Evolutionary conservation across 2,797 vertebrate genomes (phyloP).

Genomic region (Mionectes olivaceus): DNA sequence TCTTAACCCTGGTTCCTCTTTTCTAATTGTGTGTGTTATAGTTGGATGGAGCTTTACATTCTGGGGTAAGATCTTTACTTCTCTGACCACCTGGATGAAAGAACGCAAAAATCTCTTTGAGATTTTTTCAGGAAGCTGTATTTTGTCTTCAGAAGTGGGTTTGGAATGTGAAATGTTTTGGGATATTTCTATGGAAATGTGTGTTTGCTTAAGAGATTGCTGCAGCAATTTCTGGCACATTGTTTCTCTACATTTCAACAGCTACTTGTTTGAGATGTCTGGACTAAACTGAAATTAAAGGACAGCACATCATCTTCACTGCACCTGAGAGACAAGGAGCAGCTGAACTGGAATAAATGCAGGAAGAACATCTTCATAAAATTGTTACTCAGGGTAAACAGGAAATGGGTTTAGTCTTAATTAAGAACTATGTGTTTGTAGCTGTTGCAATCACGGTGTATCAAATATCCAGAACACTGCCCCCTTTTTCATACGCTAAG

Average conservation of each 20-base stretch:
- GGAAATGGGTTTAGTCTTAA: constrained; percentile 23
- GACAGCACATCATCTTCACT: neutral
- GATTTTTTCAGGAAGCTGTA: neutral
- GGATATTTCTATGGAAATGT: neutral
- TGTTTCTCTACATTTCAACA: neutral
- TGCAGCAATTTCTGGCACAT: neutral
- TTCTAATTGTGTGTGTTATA: neutral
- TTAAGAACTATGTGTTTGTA: neutral
- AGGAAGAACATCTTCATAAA: neutral
- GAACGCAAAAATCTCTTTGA: neutral
- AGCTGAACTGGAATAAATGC: neutral
- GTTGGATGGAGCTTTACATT: neutral
- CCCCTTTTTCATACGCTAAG: neutral
- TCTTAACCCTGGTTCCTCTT: neutral
- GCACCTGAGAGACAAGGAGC: neutral
- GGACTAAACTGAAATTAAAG: neutral
- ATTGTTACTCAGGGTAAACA: constrained; percentile 7
- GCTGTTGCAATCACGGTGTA: neutral
- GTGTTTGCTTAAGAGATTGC: neutral
- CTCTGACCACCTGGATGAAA: neutral
- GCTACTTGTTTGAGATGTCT: neutral
- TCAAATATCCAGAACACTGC: constrained; percentile 4
- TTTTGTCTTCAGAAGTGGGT: neutral
- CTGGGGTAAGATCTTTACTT: neutral
- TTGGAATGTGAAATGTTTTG: neutral